Conservation (phyloP, 1,140 invertebrate genomes). For the Zaprionus ghesquierei region DNA sequence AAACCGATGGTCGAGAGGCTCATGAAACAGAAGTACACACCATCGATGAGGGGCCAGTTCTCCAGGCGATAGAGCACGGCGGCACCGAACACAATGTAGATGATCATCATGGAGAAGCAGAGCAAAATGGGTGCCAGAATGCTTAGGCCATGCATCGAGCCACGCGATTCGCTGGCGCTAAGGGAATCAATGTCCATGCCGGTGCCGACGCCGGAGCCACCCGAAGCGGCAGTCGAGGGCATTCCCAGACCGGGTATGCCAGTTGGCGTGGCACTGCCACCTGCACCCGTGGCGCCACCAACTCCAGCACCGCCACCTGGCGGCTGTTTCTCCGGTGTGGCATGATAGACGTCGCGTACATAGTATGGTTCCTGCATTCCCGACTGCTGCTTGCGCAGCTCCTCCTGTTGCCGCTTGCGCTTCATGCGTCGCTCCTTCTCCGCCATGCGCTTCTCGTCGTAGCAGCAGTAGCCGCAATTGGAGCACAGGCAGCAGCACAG, state of each 20-base stretch:
- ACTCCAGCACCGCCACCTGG: conserved; percentile 67
- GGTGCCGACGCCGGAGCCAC: background rate
- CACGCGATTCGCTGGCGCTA: conserved; percentile 88
- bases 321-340: conserved; percentile 84
- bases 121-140: conserved; percentile 90
- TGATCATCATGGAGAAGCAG: conserved; percentile 90
- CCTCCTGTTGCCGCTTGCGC: conserved; percentile 89
- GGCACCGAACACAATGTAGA: conserved; percentile 94
- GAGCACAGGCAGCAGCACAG: conserved; percentile 92
- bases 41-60: conserved; percentile 93
- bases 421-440: conserved; percentile 90
- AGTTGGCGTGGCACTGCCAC: background rate
- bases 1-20: conserved; percentile 96
- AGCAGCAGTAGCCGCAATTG: conserved; percentile 93
- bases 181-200: conserved; percentile 86
- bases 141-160: conserved; percentile 88
- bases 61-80: conserved; percentile 93
- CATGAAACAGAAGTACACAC: conserved; percentile 97
- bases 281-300: conserved; percentile 1
- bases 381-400: conserved; percentile 87
- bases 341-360: conserved; percentile 86
- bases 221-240: background rate
- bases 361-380: conserved; percentile 91
- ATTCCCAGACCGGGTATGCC: conserved; percentile 16
- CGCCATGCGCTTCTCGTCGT: conserved; percentile 91